A percentile compares a stretch with the other conserved stretches of the same genome.
Evolutionary conservation across 2,113 vertebrate genomes (phyloP).

Genomic region (Oncorhynchus kisutch): DNA sequence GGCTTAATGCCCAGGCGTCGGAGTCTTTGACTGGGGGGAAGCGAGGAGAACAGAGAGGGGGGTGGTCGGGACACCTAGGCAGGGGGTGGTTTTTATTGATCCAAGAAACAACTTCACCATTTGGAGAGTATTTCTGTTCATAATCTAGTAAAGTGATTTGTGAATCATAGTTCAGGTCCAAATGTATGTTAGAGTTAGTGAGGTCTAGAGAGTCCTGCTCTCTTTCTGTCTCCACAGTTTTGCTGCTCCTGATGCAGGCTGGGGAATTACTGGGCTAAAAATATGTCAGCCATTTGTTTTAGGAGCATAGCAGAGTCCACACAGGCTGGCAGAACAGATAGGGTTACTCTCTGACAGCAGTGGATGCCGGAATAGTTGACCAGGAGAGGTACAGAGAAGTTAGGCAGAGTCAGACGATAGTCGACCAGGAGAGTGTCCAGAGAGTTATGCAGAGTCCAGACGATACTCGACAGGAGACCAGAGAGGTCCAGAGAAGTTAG

Average conservation of each 20-base stretch:
- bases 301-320: conserved; percentile 45
- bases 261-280: conserved; percentile 79
- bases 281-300: conserved; percentile 76
- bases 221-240: not conserved
- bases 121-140: too few relatives aligned
- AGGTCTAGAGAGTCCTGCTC: not conserved
- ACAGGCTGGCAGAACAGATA: conserved; percentile 55
- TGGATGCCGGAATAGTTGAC: conserved; percentile 68
- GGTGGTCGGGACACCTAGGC: not conserved
- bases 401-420: too few relatives aligned
- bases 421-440: too few relatives aligned
- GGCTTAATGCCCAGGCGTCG: not conserved
- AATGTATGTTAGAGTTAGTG: not conserved
- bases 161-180: not conserved
- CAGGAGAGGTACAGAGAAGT: too few relatives aligned
- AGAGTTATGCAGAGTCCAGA: too few relatives aligned
- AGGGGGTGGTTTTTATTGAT: not conserved
- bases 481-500: too few relatives aligned
- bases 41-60: not conserved
- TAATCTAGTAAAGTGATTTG: too few relatives aligned
- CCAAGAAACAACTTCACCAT: not conserved
- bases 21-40: not conserved
- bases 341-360: conserved; percentile 73
- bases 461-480: too few relatives aligned
- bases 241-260: conserved; percentile 15